Base-by-base conservation (phyloP, 2,888 invertebrate genomes). In the Pemphredon lugubris region DNA sequence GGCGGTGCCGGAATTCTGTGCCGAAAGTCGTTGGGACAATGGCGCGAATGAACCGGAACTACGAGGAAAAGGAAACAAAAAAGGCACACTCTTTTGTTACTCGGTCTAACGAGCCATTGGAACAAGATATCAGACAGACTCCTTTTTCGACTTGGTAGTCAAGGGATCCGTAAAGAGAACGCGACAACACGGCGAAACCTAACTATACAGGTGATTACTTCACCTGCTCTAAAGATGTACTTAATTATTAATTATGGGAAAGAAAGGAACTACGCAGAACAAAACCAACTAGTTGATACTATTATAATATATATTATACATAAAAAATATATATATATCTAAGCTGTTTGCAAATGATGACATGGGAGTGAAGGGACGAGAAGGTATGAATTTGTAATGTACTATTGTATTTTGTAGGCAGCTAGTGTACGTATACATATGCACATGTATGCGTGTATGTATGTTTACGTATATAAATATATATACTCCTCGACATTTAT, bases 351-450 rank as follows among this genome's bases (percentile, higher is more conserved):
- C 83, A 82, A 79, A 82, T 83, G 79, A 84, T 79, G 77, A 72
- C 73, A 70, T 67, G 77, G 50, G 23, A 58, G 39, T 26, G 47
- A 30, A 50, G 59, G 50, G 54, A 63, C 55, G 26, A 55, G 55
- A 73, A 55, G 70, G 70, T 73, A 79, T 79, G 82, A 77, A 83
- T 85, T 85, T 85, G 79, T 84, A 83, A 83, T 82, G 84, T 84
- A 85, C 73, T 79, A 79, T 84, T 82, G 83, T 81, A 84, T 86
- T 85, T 85, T 83, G 79, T 85, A 85, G 85, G 83, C 85, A 83
- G 85, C 86, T 86, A 81, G 82, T 75, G 75, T 80, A 83, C 77
- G 75, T 79, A 78, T 74, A 70, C 77, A 77, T 78, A 84, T 72
- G 70, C 73, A 77, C 74, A 73, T 77, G 61, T 75, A 71, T 64